Base-by-base conservation (phyloP, 2,113 vertebrate species). In the Oncorhynchus mykiss region DNA sequence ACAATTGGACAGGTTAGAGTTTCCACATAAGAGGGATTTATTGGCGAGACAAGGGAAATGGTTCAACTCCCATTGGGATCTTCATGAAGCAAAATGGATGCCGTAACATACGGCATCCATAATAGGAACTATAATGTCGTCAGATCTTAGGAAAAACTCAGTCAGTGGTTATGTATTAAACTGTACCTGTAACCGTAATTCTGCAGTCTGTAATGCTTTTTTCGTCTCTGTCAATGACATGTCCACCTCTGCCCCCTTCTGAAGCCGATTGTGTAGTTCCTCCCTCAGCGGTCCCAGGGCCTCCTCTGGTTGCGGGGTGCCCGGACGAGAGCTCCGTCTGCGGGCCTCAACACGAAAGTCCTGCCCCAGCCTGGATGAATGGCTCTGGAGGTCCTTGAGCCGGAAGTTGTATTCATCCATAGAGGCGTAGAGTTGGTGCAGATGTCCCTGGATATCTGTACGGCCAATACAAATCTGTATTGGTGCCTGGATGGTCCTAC, bases 101-200 rank as follows among this genome's bases (percentile, higher is more conserved):
- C 31, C 14, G 49, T 51, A 51, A 51, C 4, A 54, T 54, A 54
- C 4, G 16, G 51, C 51, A 18, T 18, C 13, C 16, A 54, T 54
- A 54, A 14, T 5, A 54, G 16, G 51, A 54, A 14, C 13, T 16
- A 54, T 4, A 4, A 54, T 4, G 16, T 18, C 1, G 4, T 5
- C 51, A 54, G 51, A 54, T 31, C 3, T 20, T 14, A 31, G 0
- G 16, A 18, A 68, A 16, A 68, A 14, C 25, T 60, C 20, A 22
- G 29, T 51, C 9, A 25, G 25, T 18, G 9, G 57, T 20, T 14
- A 75, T 48, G 2, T 16, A 48, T 54, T 70, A 25, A 39, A 13
- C 82, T 79, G 24, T 85, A 96, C 97, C 96, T 97, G 94, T 18
- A 96, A 77, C 48, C 82, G 90, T 0, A 83, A 90, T 72, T 95